Evolutionary conservation across 2,888 invertebrate species (phyloP).

Genomic region (Apantesis nais): DNA sequence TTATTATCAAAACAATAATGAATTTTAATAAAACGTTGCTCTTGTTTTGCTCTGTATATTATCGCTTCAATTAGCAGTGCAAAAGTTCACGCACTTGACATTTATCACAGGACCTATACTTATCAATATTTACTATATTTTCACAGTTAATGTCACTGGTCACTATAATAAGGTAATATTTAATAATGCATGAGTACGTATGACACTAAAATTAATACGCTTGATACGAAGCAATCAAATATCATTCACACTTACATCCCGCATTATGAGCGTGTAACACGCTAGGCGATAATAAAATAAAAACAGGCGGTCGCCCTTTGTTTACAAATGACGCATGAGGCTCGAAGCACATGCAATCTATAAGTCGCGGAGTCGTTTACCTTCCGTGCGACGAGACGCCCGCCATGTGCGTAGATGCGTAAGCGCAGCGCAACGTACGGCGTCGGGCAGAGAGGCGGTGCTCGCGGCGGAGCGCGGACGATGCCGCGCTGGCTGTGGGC

Average conservation of each 20-base stretch:
- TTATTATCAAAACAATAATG: conserved; percentile 21
- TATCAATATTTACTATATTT: conserved; percentile 41
- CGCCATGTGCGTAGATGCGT: conserved; percentile 82
- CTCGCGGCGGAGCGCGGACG: conserved; percentile 79
- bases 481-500: conserved; percentile 79
- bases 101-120: conserved; percentile 48
- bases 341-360: conserved; percentile 77
- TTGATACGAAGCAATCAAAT: conserved; percentile 22
- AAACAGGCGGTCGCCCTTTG: conserved; percentile 80
- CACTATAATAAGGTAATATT: conserved; percentile 15
- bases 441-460: conserved; percentile 68
- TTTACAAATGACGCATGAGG: conserved; percentile 83
- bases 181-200: not conserved
- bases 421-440: conserved; percentile 67
- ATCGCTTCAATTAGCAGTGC: conserved; percentile 46
- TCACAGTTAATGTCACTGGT: conserved; percentile 33
- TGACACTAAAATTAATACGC: conserved; percentile 7
- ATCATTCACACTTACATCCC: conserved; percentile 21
- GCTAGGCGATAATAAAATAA: conserved; percentile 70
- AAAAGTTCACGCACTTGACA: conserved; percentile 60
- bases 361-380: conserved; percentile 82
- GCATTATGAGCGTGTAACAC: conserved; percentile 52
- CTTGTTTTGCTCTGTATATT: conserved; percentile 27
- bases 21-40: conserved; percentile 27
- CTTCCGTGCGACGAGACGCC: conserved; percentile 81